Conservation (phyloP, 2,113 vertebrate species). For the Neogobius melanostomus region DNA sequence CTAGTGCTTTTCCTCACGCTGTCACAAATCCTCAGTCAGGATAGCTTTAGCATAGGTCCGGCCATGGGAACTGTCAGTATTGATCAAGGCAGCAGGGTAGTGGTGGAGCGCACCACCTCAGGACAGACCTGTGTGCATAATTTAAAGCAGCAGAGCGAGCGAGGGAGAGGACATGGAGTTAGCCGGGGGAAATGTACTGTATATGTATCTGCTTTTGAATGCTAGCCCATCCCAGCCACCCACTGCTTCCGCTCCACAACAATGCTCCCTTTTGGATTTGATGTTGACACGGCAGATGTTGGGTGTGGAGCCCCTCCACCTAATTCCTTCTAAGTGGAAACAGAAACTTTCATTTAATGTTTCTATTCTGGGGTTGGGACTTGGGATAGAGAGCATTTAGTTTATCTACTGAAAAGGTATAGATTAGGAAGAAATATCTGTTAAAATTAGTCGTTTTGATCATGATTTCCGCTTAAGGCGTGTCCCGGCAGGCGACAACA, state of each 20-base stretch:
- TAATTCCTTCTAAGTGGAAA: not conserved
- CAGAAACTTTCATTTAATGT: not conserved
- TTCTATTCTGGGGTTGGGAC: not conserved
- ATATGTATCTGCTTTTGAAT: slow-evolving; percentile 34
- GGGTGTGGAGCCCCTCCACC: not conserved
- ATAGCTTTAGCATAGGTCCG: slow-evolving; percentile 11
- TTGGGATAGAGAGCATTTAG: no score
- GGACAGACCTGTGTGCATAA: slow-evolving; percentile 47
- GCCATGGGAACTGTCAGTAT: slow-evolving; percentile 27
- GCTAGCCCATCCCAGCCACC: slow-evolving; percentile 47
- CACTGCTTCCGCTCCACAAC: slow-evolving; percentile 39
- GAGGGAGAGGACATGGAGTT: slow-evolving; percentile 21
- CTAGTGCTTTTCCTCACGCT: not conserved
- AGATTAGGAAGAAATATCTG: no score
- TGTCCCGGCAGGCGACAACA: no score
- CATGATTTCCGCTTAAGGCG: no score
- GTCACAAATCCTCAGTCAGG: slow-evolving; percentile 10
- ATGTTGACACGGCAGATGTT: not conserved
- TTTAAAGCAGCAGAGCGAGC: slow-evolving; percentile 31
- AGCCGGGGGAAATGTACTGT: slow-evolving; percentile 47
- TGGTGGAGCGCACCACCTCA: slow-evolving; percentile 12
- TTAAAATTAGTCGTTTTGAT: no score
- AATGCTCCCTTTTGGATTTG: not conserved
- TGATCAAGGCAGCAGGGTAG: slow-evolving; percentile 21
- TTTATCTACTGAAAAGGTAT: no score